Base-by-base conservation (phyloP, 2,113 vertebrate genomes). In the Halichoeres trimaculatus region DNA sequence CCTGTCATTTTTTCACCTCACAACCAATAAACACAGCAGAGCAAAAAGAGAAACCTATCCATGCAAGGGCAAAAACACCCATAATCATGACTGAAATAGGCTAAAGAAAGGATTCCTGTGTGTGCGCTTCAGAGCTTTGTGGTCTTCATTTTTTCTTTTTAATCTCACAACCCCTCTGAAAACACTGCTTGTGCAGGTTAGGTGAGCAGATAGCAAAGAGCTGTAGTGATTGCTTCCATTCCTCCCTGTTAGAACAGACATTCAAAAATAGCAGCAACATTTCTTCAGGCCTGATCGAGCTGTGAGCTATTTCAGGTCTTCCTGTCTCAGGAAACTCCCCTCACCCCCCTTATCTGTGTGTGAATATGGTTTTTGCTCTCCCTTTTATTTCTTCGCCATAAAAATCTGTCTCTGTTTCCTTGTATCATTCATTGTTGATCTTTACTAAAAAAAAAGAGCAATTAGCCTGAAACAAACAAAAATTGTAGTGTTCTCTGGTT, bases 291-390 rank as follows among this genome's bases (percentile, higher is more conserved):
- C 63, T 77, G 86, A 89, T 89, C 56, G 84, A 87, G 90, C 88
- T 75, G 69, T 83, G 80, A 63, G 87, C 88, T 93, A 91, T 93
- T 93, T 93, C 91, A 91, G 90, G 81, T 91, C 90, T 93, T 93
- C 92, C 92, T 93, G 93, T 92, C 73, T 88, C 91, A 93, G 93
- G 93, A 93, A 93, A 88, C 90, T 62, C 88, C 86, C 81, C 84
- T 45, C 68, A 71, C 73, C 81, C 87, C 62, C 71, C 74, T 69
- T 61, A 78, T 88, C 82, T 85, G 62, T 64, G 66, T 74, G 71
- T 86, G 83, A 91, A 85, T 87, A 70, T 74, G 52, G 56, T 64
- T 88, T 84, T 73, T 65, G 35, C 63, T 76, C 30, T 80, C 40
- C 75, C 71, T 75, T 74, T 69, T 57, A 52, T 60, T 22, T 77